These are phyloP conservation scores for Plecotus auritus DNA, from an alignment of 2,113 vertebrate species.

Conservation along the genomic window DNA sequence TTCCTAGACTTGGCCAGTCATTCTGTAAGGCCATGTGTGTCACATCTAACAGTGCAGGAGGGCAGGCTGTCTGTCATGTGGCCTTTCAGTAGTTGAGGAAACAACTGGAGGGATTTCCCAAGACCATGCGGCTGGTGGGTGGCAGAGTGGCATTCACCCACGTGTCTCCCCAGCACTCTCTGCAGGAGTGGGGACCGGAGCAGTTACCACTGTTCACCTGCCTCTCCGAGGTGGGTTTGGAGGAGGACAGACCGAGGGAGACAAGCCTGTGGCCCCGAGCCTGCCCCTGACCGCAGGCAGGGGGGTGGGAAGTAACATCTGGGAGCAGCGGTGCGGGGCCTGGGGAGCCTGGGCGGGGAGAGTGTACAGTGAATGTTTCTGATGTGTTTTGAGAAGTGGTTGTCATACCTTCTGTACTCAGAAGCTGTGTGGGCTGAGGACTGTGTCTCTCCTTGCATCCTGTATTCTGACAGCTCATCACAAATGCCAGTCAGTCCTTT, in stretches of 20 bases:
- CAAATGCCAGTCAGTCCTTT: background rate
- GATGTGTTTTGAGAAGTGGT: background rate
- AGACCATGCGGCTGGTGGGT: background rate
- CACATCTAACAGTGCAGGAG: accelerated
- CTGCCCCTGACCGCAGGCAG: accelerated
- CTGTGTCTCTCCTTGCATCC: background rate
- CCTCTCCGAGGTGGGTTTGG: accelerated
- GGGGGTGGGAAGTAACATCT: background rate
- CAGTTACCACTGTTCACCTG: background rate
- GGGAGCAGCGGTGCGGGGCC: background rate
- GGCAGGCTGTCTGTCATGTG: accelerated
- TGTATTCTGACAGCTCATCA: background rate
- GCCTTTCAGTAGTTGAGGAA: background rate
- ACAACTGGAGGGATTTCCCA: background rate
- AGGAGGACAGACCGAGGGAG: background rate
- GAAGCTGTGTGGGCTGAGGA: background rate
- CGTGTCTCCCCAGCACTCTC: background rate
- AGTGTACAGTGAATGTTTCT: background rate
- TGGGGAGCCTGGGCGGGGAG: background rate
- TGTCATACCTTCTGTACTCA: background rate
- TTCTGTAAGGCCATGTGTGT: too few species aligned
- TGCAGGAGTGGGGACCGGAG: accelerated
- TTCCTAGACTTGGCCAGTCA: background rate
- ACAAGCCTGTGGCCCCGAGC: accelerated
- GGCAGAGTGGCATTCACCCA: background rate